Evolutionary conservation across 2,888 invertebrate genomes (phyloP), one percentile per base, ranked within the genome.

Genomic region (Blomia tropicalis): DNA sequence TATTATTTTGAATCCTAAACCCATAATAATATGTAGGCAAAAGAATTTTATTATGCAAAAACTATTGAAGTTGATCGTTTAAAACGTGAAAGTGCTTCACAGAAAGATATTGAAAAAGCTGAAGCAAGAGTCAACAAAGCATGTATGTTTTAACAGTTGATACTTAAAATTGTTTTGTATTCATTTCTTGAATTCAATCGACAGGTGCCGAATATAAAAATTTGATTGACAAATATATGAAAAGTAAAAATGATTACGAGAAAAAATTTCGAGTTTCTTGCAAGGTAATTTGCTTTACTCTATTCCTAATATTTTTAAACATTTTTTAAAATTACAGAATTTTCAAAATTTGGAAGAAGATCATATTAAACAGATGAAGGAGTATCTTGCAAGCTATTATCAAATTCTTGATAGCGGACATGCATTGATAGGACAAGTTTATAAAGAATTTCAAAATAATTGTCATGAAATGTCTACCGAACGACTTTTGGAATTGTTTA

Each of bases 321-420:
- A 47, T 22, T 47, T 47, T n/a, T 47, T 7, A 11, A 14, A 7
- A 11, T 5, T 70, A 4, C 68, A 82, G 81, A 85, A 87, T 73
- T 95, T 93, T 73, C 93, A 95, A 79, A 89, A 88, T 75, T 83
- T 92, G 25, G 93, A 95, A 75, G 88, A 90, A 71, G 82, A 84
- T 63, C 92, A 93, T 76, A 76, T 93, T 68, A 83, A 83, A 69
- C 89, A 90, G 74, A 92, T 95, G 91, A 90, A 90, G 73, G 87
- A 90, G 70, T 93, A 93, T 79, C 80, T 93, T 43, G 86, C 85
- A 70, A 83, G 82, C 4, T 93, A 91, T 75, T 83, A 87, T 65
- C 85, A 87, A 71, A 81, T 89, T 66, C 80, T 89, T 69, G 87
- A 91, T 71, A 83, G 83, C 71, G 88, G 89, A 72, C 89, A 91